Percentiles rank a stretch among this genome's conserved stretches.
Conservation (phyloP, 2,797 vertebrate species). For the Melanotaenia parkinsoni region DNA sequence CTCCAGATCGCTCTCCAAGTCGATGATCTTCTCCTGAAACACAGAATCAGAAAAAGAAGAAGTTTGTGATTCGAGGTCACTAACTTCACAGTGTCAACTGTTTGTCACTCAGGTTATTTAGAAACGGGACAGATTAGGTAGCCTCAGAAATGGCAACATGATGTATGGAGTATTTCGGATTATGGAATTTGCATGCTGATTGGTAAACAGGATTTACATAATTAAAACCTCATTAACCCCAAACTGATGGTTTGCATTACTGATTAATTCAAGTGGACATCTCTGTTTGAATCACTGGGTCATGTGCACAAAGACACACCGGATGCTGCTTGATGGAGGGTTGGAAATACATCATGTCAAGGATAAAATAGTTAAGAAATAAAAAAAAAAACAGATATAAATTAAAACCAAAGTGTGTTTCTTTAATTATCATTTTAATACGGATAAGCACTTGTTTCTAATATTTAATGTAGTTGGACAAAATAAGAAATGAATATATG, state of each 20-base stretch:
- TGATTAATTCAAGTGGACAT: constrained; percentile 64
- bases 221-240: constrained; percentile 69
- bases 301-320: constrained; percentile 3
- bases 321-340: constrained; percentile 6
- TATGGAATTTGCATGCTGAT: constrained; percentile 44
- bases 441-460: too few species aligned
- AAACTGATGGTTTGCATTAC: constrained; percentile 50
- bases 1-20: constrained; percentile 82
- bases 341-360: not conserved
- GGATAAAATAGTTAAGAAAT: not conserved
- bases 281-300: constrained; percentile 43
- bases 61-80: constrained; percentile 29
- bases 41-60: not conserved
- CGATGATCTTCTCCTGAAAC: constrained; percentile 81
- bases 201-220: constrained; percentile 69
- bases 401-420: too few species aligned
- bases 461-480: too few species aligned
- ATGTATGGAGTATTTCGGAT: constrained; percentile 49
- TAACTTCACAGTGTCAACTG: not conserved
- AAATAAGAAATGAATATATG: not conserved
- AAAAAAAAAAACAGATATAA: too few species aligned
- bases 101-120: constrained; percentile 23
- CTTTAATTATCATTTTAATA: too few species aligned
- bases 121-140: constrained; percentile 38
- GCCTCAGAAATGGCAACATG: constrained; percentile 42